A percentile compares a stretch with the other conserved stretches of the same genome.
These are phyloP conservation scores for Hydrolagus colliei DNA, from an alignment of 2,797 vertebrate genomes.

Conservation along the genomic window DNA sequence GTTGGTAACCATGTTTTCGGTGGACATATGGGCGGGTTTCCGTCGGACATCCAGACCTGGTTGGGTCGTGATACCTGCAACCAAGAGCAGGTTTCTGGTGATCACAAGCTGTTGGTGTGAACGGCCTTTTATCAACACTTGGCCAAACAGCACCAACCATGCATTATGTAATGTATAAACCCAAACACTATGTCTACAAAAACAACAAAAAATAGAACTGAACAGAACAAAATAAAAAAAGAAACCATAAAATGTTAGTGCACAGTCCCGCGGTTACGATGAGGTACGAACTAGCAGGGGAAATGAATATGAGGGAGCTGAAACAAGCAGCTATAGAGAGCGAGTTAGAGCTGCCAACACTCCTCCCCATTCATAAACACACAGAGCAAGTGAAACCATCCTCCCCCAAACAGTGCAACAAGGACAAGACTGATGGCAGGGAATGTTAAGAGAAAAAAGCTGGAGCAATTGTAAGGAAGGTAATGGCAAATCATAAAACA, in stretches of 20 bases:
- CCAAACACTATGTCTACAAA: constrained; percentile 66
- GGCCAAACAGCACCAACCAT: constrained; percentile 58
- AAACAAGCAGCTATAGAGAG: constrained; percentile 50
- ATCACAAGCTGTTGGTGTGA: background rate
- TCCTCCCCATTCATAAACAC: constrained; percentile 66
- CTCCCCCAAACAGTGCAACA: constrained; percentile 74
- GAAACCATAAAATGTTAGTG: constrained; percentile 59
- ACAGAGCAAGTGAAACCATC: constrained; percentile 58
- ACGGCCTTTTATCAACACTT: background rate
- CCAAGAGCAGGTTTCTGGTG: constrained; percentile 44
- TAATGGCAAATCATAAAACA: constrained; percentile 71
- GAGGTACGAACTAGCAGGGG: constrained; percentile 61
- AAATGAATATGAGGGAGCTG: constrained; percentile 64
- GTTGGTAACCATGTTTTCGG: constrained; percentile 86
- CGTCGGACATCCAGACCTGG: constrained; percentile 81
- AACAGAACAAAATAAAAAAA: constrained; percentile 44
- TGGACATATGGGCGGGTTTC: constrained; percentile 91
- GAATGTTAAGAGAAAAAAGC: constrained; percentile 51
- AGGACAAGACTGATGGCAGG: constrained; percentile 64
- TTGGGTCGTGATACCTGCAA: constrained; percentile 82
- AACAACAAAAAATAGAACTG: constrained; percentile 60
- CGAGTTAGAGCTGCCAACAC: constrained; percentile 70
- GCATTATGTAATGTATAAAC: constrained; percentile 66
- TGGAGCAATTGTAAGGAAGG: constrained; percentile 35
- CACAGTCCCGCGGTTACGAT: constrained; percentile 69